Evolutionary conservation across 2,797 vertebrate genomes (phyloP).

Genomic region (Sorex maritimensis): DNA sequence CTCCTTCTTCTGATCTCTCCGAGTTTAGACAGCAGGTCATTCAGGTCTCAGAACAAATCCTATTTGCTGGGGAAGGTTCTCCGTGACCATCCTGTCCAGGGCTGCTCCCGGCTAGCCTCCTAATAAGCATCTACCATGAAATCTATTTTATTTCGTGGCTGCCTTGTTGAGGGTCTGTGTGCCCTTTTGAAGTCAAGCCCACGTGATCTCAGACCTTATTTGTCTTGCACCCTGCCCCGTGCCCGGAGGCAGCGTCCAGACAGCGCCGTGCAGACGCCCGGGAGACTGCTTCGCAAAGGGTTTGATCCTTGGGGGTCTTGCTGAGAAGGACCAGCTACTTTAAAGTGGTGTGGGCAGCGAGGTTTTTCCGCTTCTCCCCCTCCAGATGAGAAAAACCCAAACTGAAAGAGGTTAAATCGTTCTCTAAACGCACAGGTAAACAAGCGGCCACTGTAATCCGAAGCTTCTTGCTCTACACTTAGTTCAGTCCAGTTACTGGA

Average conservation of each 20-base stretch:
- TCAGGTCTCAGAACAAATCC: not conserved
- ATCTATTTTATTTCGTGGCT: not conserved
- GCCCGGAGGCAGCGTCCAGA: not conserved
- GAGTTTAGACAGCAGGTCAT: not conserved
- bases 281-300: not conserved
- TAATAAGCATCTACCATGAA: not conserved
- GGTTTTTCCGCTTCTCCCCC: not conserved
- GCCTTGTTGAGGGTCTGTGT: not conserved
- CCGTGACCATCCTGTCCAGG: not conserved
- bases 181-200: constrained; percentile 5
- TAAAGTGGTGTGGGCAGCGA: not conserved
- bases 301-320: no score
- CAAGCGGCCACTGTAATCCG: no score
- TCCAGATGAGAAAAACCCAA: not conserved
- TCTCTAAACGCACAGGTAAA: no score
- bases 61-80: not conserved
- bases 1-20: not conserved
- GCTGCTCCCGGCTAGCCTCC: not conserved
- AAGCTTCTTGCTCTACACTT: no score
- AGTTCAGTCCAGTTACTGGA: no score
- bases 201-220: not conserved
- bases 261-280: not conserved
- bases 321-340: not conserved
- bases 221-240: not conserved
- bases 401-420: no score